Conservation (phyloP, 2,797 vertebrate species). For the Poecilia gillii region DNA sequence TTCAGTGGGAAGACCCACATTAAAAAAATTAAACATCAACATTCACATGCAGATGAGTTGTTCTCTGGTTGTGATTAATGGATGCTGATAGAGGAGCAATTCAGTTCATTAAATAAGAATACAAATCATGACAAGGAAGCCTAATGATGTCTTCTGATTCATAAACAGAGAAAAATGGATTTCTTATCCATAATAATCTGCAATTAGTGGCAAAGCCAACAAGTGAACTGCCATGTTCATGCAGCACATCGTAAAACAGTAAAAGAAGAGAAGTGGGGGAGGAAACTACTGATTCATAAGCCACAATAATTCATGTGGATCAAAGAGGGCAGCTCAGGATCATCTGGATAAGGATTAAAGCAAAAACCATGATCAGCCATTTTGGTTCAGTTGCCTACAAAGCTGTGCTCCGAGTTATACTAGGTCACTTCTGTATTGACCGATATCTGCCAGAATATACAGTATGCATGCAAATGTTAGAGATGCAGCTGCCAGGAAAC, state of each 20-base stretch:
- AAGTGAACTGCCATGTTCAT: neutral
- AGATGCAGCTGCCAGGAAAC: too few species aligned
- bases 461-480: too few species aligned
- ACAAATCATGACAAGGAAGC: neutral
- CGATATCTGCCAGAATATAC: neutral
- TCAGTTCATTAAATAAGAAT: neutral
- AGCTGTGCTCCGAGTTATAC: neutral
- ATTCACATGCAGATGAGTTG: too few species aligned
- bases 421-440: neutral
- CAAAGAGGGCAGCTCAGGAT: conserved; percentile 22
- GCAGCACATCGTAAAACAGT: neutral
- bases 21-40: too few species aligned
- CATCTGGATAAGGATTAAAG: conserved; percentile 30
- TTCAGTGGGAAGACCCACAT: too few species aligned
- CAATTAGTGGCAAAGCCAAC: neutral
- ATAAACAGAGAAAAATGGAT: neutral
- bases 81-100: neutral
- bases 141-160: neutral
- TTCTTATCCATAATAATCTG: neutral
- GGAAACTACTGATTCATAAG: conserved; percentile 4
- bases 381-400: neutral
- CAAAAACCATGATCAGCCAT: neutral
- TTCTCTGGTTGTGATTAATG: too few species aligned
- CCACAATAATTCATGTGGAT: conserved; percentile 9
- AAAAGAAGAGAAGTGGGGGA: neutral